Evolutionary conservation across 2,113 vertebrate genomes (phyloP), one percentile per base, ranked within the genome.

Genomic region (Tricholaema leucomelas): DNA sequence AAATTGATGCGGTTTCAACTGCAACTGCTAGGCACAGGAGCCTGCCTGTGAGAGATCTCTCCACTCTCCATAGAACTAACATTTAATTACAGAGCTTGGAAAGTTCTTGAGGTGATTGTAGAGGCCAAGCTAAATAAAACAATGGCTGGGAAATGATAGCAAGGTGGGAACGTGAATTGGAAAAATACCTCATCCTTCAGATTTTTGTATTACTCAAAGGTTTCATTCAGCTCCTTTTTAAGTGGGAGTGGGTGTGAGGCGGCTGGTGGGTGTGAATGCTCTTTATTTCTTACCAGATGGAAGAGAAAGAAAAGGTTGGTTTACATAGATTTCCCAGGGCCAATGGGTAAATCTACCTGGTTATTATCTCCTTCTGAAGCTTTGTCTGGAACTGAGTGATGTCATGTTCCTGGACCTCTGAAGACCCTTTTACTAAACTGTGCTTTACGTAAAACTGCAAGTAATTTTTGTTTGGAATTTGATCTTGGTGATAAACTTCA

Each of bases 161-260:
- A 21, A 59, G n/a, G 28, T 40, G 74, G 80, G 67, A 64, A 15
- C 10, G 2, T 7, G 42, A 77, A 74, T 33, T 35, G 60, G 66
- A 63, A 60, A 82, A 76, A 0, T 15, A n/a, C 30, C 50, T 80
- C 27, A 27, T 17, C 5, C 33, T 50, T 58, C 50, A 83, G 79
- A 30, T 38, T 82, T 93, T 81, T 63, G 6, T 48, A n/a, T 69
- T 76, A 24, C 46, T 92, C 63, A 31, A 7, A 91, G 59, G 61
- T 87, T 92, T 90, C 69, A 74, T 96, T 95, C 72, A 87, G 42
- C 65, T 86, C 48, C 69, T 86, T 72, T 86, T 81, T 71, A 83
- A 86, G 83, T 52, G 72, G 77, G 77, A 87, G 75, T 85, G 59
- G n/a, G 87, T 12, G 55, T 79, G 74, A 35, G 85, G 18, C 31